Evolutionary conservation across 2,113 vertebrate species (phyloP).

Genomic region (Microcebus murinus): DNA sequence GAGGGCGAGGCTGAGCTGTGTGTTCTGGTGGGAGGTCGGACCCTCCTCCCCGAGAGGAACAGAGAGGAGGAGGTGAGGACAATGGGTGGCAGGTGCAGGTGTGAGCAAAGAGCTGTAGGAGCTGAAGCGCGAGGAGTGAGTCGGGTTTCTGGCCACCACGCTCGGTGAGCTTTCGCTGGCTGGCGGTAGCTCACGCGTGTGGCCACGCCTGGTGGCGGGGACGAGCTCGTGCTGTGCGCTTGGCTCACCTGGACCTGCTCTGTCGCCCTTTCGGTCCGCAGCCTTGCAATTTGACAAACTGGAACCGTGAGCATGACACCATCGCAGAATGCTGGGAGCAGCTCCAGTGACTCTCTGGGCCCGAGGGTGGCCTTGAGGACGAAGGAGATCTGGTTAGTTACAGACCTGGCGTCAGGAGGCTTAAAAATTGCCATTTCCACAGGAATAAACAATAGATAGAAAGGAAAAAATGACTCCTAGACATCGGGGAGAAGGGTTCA

Average conservation of each 20-base stretch:
- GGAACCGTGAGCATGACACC: fast-evolving
- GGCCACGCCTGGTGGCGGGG: too few species aligned
- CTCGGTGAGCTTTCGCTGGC: fast-evolving
- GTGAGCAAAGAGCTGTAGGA: fast-evolving
- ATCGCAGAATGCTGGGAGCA: too few species aligned
- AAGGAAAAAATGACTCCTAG: background rate
- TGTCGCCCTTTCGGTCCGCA: background rate
- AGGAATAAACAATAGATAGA: background rate
- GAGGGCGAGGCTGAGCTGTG: too few species aligned
- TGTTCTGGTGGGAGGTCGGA: background rate
- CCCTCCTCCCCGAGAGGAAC: background rate
- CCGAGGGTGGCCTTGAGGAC: background rate
- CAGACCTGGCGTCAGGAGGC: background rate
- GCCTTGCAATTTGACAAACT: too few species aligned
- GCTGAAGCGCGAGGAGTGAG: background rate
- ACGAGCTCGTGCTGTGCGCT: background rate
- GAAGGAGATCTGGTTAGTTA: background rate
- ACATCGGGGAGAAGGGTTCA: background rate
- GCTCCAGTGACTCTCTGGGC: too few species aligned
- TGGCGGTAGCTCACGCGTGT: fast-evolving
- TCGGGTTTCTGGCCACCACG: too few species aligned
- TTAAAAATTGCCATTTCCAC: background rate
- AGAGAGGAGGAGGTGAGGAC: background rate
- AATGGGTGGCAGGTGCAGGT: background rate
- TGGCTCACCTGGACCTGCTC: background rate